A percentile compares a stretch with the other conserved stretches of the same genome.
phyloP scores from a whole-genome alignment of 1,140 invertebrate species.

The Caenorhabditis remanei region DNA sequence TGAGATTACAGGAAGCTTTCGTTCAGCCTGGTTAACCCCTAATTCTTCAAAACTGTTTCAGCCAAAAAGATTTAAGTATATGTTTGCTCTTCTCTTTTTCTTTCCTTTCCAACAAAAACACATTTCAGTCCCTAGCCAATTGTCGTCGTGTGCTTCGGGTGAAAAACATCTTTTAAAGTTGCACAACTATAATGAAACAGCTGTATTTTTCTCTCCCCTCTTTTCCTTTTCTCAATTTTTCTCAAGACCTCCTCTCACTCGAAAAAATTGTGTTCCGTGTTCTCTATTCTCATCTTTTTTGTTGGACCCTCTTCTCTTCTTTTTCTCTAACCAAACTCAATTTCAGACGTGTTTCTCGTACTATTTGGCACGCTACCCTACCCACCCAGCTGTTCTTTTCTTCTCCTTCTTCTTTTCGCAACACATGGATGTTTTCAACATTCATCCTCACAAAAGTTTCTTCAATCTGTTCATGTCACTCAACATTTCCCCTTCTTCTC shows the following conservation, averaged over 20 bases:
- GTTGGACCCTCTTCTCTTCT: conserved; percentile 16
- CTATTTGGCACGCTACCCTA: conserved; percentile 32
- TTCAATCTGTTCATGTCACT: conserved; percentile 44
- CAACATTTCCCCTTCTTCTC: conserved; percentile 25
- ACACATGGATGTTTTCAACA: conserved; percentile 53
- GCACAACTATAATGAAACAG: conserved; percentile 55
- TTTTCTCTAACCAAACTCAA: conserved; percentile 45
- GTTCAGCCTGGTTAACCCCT: background rate
- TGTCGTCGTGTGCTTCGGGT: conserved; percentile 41
- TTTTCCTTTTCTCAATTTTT: background rate
- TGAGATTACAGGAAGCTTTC: no score
- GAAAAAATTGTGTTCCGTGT: conserved; percentile 29
- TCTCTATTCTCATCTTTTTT: background rate
- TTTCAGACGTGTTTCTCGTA: conserved; percentile 50
- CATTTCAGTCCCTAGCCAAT: conserved; percentile 54
- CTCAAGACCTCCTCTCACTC: conserved; percentile 29
- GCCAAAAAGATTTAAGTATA: conserved; percentile 36
- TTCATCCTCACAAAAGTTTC: conserved; percentile 50
- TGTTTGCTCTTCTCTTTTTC: conserved; percentile 11
- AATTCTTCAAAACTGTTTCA: background rate
- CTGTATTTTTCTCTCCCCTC: conserved; percentile 34
- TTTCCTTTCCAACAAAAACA: conserved; percentile 24
- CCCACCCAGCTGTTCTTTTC: conserved; percentile 10
- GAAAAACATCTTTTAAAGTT: conserved; percentile 57
- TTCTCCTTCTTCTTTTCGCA: conserved; percentile 42